phyloP scores from a whole-genome alignment of 2,888 invertebrate species.

The Cistogaster globosa region DNA sequence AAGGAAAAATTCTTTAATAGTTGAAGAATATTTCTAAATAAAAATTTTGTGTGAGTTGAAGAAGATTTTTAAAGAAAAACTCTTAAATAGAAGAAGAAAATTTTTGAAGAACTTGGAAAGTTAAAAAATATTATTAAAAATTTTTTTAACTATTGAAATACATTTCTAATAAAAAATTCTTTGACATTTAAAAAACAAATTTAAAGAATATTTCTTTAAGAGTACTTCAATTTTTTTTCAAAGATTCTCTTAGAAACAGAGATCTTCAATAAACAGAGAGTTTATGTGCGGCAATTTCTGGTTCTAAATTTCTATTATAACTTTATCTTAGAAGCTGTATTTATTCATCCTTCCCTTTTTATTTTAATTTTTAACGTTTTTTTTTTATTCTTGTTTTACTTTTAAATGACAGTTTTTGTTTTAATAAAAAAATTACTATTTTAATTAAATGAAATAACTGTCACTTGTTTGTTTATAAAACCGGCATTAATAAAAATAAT shows the following conservation, averaged over 20 bases:
- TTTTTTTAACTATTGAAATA: neutral
- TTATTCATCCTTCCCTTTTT: no score
- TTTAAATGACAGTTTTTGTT: constrained; percentile 53
- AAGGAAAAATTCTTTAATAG: no score
- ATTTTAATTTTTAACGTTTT: no score
- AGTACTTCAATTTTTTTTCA: neutral
- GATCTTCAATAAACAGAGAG: no score
- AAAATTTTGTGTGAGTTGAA: neutral
- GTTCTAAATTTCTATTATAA: no score
- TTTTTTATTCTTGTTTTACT: constrained; percentile 11
- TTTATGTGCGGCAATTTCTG: no score
- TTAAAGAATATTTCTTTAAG: neutral
- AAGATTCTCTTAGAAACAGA: neutral
- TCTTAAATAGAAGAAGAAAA: neutral
- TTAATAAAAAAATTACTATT: constrained; percentile 38
- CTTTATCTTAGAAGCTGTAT: no score
- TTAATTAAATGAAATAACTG: constrained; percentile 64
- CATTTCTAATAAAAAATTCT: neutral
- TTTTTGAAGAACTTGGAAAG: neutral
- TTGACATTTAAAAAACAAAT: neutral
- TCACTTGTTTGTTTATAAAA: constrained; percentile 39
- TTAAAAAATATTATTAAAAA: neutral
- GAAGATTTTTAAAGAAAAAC: neutral
- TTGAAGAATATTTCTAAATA: neutral
- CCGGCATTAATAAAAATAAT: constrained; percentile 54